phyloP scores from a whole-genome alignment of 2,113 vertebrate genomes.

The Chroicocephalus ridibundus region DNA sequence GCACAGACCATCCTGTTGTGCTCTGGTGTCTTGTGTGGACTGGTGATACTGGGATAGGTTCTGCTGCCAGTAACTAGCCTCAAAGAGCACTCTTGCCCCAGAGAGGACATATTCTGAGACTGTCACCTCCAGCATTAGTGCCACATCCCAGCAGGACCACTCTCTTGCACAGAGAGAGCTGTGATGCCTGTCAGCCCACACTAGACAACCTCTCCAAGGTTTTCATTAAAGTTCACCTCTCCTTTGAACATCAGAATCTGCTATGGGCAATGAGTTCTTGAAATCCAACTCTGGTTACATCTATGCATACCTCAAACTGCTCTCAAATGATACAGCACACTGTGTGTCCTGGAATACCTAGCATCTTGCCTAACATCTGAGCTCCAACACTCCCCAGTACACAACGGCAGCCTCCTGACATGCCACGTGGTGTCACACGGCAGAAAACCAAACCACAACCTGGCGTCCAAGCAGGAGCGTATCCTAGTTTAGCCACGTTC shows the following conservation, averaged over 20 bases:
- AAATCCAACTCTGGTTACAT: not conserved
- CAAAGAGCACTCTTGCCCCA: not conserved
- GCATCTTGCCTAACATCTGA: not conserved
- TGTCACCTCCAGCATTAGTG: not conserved
- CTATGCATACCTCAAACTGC: not conserved
- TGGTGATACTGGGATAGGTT: not conserved
- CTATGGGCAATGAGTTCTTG: rapidly evolving
- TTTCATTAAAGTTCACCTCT: not conserved
- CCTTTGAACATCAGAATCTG: not conserved
- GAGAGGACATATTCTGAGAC: not conserved
- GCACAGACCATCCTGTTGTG: not conserved
- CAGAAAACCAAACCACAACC: not conserved
- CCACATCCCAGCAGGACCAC: not conserved
- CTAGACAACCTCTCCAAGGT: not conserved
- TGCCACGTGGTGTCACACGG: not conserved
- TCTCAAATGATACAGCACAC: not conserved
- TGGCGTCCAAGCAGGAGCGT: not conserved
- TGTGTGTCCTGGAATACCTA: not conserved
- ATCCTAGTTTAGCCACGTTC: not conserved
- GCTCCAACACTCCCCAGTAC: not conserved
- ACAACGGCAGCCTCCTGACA: not conserved
- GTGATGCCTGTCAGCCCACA: not conserved
- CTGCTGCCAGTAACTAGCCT: not conserved
- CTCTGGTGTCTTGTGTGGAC: not conserved
- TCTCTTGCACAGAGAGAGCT: not conserved